Evolutionary conservation across 2,113 vertebrate species (phyloP).

Genomic region (Neogobius melanostomus): DNA sequence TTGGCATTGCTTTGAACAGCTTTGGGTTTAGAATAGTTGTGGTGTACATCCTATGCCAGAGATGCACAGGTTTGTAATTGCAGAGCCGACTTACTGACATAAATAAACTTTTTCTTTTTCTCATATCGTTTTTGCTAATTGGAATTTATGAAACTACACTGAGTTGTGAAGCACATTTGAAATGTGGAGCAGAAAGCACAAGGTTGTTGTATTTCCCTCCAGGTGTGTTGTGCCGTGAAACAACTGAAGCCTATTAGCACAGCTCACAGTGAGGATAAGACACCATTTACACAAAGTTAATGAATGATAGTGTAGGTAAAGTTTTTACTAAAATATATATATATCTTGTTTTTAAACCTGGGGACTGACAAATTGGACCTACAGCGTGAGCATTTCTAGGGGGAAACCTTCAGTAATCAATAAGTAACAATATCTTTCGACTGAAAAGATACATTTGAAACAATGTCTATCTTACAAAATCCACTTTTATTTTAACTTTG

Average conservation of each 20-base stretch:
- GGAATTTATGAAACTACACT: not conserved
- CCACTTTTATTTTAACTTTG: too few relatives aligned
- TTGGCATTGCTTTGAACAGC: not conserved
- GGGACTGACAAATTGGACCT: not conserved
- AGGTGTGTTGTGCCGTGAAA: not conserved
- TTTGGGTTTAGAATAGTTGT: not conserved
- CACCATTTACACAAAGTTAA: not conserved
- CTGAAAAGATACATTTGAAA: too few relatives aligned
- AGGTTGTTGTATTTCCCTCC: conserved; percentile 5
- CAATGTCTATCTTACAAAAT: too few relatives aligned
- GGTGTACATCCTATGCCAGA: not conserved
- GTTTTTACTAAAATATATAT: conserved; percentile 3
- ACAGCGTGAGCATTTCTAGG: not conserved
- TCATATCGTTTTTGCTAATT: not conserved
- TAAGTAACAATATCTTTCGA: too few relatives aligned
- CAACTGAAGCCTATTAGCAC: not conserved
- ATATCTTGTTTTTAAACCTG: conserved; percentile 11
- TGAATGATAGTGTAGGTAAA: conserved; percentile 2
- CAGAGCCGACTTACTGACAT: not conserved
- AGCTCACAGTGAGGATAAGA: not conserved
- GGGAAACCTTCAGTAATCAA: not conserved
- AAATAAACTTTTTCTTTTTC: not conserved
- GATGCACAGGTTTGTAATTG: not conserved
- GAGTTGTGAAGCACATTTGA: not conserved
- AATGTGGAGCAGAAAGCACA: not conserved